phyloP scores from a whole-genome alignment of 2,888 invertebrate genomes.

The Alcis repandata region DNA sequence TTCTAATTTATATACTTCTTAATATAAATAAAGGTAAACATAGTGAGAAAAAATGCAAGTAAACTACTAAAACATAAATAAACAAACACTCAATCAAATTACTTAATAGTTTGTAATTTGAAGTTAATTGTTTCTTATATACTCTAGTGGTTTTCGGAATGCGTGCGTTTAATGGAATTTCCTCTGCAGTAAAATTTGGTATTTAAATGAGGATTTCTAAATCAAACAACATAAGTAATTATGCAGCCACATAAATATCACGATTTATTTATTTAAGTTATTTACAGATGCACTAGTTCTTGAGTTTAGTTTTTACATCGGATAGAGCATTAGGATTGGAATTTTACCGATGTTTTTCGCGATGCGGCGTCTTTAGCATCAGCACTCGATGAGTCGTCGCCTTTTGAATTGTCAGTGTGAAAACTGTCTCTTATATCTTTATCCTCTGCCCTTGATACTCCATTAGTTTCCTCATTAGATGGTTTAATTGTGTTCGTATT shows the following conservation, averaged over 20 bases:
- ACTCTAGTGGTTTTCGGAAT: not conserved
- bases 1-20: no score
- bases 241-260: conserved; percentile 6
- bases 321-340: not conserved
- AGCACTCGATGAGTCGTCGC: not conserved
- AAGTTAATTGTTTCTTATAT: not conserved
- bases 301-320: not conserved
- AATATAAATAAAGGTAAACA: no score
- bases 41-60: no score
- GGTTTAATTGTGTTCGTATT: not conserved
- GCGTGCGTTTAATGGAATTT: not conserved
- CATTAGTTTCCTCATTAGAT: not conserved
- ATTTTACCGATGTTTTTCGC: not conserved
- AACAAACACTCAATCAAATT: not conserved
- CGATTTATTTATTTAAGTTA: not conserved
- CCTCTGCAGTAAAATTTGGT: not conserved
- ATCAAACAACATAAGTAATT: conserved; percentile 14
- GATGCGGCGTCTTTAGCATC: not conserved
- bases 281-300: conserved; percentile 6
- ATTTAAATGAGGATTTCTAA: conserved; percentile 8
- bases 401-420: not conserved
- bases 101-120: not conserved
- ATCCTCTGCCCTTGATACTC: not conserved
- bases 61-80: not conserved
- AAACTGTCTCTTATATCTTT: not conserved